These are phyloP conservation scores for Chelonus insularis DNA, from an alignment of 1,140 invertebrate species.

Conservation along the genomic window DNA sequence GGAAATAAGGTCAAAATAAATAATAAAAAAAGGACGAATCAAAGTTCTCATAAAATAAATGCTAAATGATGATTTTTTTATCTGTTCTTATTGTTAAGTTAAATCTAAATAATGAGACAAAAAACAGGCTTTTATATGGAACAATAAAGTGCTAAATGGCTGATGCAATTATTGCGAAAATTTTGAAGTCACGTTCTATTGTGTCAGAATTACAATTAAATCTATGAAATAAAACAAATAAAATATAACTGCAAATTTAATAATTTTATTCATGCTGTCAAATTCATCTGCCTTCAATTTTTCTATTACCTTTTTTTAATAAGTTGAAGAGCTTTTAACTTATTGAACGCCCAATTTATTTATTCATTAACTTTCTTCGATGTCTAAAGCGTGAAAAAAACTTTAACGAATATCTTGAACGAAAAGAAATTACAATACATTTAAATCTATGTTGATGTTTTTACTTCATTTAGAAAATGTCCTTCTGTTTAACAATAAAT, in stretches of 20 bases:
- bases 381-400: no score
- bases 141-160: slow-evolving; percentile 32
- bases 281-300: neutral
- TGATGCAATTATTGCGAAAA: slow-evolving; percentile 31
- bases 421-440: no score
- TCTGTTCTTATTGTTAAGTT: neutral
- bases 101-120: neutral
- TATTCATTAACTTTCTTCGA: no score
- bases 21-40: no score
- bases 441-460: no score
- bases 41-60: no score
- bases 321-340: neutral
- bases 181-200: slow-evolving; percentile 32
- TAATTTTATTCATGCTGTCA: neutral
- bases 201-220: slow-evolving; percentile 12
- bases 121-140: slow-evolving; percentile 22
- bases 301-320: neutral
- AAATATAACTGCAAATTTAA: neutral
- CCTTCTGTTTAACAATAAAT: no score
- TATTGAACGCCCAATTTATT: no score
- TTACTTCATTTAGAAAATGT: no score
- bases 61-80: no score
- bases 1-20: no score
- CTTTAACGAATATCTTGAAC: no score
- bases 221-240: neutral